phyloP scores from a whole-genome alignment of 2,113 vertebrate species.

The Lagopus leucura region DNA sequence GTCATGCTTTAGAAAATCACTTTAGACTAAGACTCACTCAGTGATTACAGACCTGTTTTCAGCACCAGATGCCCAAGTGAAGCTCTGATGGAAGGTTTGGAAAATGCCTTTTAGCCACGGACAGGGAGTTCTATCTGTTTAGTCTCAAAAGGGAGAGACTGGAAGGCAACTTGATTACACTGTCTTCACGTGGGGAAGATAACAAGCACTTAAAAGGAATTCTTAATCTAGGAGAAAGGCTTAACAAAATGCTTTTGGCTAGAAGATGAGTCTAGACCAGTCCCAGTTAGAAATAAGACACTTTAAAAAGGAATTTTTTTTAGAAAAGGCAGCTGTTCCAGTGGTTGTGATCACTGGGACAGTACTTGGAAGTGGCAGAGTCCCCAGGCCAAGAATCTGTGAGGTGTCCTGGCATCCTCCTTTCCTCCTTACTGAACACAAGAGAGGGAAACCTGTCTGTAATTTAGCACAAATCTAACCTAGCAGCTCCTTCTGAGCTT shows the following conservation, averaged over 20 bases:
- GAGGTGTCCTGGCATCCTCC: background rate
- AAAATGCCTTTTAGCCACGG: conserved; percentile 47
- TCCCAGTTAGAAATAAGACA: background rate
- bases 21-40: conserved; percentile 34
- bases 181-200: conserved; percentile 13
- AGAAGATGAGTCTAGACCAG: background rate
- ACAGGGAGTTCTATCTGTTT: conserved; percentile 47
- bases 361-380: background rate
- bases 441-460: background rate
- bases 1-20: conserved; percentile 22
- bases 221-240: background rate
- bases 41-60: conserved; percentile 12
- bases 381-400: background rate
- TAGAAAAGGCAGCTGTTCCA: background rate
- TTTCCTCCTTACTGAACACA: background rate
- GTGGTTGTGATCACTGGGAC: background rate
- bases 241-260: background rate
- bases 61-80: background rate
- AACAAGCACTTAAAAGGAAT: background rate
- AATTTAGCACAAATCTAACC: background rate
- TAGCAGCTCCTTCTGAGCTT: background rate
- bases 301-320: background rate
- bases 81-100: conserved; percentile 43
- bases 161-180: conserved; percentile 31
- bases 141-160: conserved; percentile 8